Conservation (phyloP, 1,140 invertebrate species). For the Achroia grisella region DNA sequence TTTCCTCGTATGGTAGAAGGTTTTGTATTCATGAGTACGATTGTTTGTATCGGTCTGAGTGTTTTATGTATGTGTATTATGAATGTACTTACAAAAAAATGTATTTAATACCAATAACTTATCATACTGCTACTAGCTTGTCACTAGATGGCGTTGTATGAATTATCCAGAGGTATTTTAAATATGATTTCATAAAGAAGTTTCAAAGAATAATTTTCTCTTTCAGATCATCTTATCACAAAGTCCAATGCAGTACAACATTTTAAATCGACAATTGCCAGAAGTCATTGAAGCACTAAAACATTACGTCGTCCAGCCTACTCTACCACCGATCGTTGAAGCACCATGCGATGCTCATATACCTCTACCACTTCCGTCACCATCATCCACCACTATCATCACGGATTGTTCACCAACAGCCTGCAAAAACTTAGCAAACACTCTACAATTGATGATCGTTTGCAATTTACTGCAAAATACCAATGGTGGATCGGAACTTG, state of each 20-base stretch:
- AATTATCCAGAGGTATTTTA: no score
- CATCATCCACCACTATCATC: constrained; percentile 35
- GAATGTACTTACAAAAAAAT: no score
- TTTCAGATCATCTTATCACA: constrained; percentile 1
- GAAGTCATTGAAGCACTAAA: constrained; percentile 18
- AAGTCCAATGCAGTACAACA: constrained; percentile 2
- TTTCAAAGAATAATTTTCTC: neutral
- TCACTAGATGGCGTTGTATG: no score
- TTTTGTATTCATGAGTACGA: no score
- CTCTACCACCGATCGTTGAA: constrained; percentile 5
- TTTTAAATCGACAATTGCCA: constrained; percentile 16
- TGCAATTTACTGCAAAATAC: constrained; percentile 42
- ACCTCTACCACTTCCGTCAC: constrained; percentile 7
- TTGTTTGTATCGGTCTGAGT: no score
- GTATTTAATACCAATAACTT: no score
- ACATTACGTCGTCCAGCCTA: constrained; percentile 1
- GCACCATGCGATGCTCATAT: constrained; percentile 7
- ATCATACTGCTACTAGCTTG: no score
- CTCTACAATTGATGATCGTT: constrained; percentile 54
- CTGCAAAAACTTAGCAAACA: constrained; percentile 49
- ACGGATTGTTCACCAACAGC: constrained; percentile 51
- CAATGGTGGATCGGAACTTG: constrained; percentile 25
- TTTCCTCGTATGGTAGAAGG: no score
- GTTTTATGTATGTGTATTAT: no score
- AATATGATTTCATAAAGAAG: no score